A percentile compares a stretch with the other conserved stretches of the same genome.
phyloP scores from a whole-genome alignment of 2,797 vertebrate genomes.

The Trichosurus vulpecula region DNA sequence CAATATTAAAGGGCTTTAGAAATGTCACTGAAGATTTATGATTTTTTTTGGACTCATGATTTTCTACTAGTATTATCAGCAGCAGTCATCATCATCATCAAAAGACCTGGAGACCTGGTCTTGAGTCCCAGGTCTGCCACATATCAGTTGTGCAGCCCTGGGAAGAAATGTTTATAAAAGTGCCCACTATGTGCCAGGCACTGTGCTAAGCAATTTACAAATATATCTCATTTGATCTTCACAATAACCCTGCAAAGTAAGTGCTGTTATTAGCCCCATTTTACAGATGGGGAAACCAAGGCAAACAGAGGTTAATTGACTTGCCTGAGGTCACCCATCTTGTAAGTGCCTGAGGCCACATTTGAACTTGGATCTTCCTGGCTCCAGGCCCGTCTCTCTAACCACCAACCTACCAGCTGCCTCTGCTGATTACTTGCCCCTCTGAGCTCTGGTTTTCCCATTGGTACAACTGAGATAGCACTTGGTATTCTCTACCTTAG shows the following conservation, averaged over 20 bases:
- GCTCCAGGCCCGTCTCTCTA: not conserved
- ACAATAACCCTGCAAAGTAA: not conserved
- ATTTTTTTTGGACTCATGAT: not conserved
- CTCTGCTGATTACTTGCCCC: not conserved
- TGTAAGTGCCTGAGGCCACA: not conserved
- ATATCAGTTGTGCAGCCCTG: not conserved
- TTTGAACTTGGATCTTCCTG: not conserved
- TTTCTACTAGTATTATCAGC: not conserved
- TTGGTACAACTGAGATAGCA: not conserved
- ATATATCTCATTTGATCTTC: not conserved
- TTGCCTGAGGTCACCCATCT: not conserved
- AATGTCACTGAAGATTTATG: not conserved
- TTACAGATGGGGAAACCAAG: not conserved
- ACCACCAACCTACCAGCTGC: not conserved
- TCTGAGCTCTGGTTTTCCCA: not conserved
- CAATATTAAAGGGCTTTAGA: not conserved
- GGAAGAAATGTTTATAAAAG: not conserved
- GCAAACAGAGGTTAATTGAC: not conserved
- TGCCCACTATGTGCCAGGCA: not conserved
- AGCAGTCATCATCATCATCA: not conserved
- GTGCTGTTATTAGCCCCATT: not conserved
- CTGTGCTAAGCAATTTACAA: not conserved
- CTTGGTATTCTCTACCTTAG: not conserved
- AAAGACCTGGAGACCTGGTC: not conserved
- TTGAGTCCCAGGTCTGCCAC: not conserved